phyloP scores from a whole-genome alignment of 2,888 invertebrate genomes.

The Idaea dimidiata region DNA sequence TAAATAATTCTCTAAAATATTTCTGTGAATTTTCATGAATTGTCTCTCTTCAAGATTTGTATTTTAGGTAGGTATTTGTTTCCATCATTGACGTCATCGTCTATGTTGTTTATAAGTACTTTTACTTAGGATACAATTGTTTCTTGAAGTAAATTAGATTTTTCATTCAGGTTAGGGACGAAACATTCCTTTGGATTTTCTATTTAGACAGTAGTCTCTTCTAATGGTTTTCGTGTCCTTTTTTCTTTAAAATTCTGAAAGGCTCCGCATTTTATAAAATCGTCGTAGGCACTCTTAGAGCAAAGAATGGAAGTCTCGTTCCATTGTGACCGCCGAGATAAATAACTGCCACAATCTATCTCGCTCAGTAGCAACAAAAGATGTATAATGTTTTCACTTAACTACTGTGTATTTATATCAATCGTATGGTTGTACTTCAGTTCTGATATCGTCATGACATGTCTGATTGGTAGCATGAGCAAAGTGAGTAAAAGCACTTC shows the following conservation, averaged over 20 bases:
- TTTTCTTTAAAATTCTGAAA: neutral
- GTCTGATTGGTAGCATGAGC: neutral
- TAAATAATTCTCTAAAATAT: conserved; percentile 20
- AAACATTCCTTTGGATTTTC: neutral
- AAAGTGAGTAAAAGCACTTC: conserved; percentile 32
- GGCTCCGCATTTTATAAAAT: neutral
- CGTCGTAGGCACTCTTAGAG: neutral
- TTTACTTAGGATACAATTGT: neutral
- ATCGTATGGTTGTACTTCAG: neutral
- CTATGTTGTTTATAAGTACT: neutral
- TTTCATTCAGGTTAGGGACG: neutral
- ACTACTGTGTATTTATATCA: neutral
- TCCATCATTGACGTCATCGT: neutral
- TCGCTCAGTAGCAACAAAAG: conserved; percentile 4
- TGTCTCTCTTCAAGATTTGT: neutral
- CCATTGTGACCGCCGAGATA: conserved; percentile 1
- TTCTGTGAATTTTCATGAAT: conserved; percentile 5
- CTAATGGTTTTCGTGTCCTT: neutral
- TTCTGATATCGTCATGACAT: conserved; percentile 47
- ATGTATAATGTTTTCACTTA: conserved; percentile 5
- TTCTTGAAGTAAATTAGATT: neutral
- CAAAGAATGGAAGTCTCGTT: neutral
- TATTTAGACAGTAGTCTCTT: neutral
- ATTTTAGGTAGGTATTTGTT: neutral
- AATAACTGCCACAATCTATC: conserved; percentile 14